phyloP scores from a whole-genome alignment of 2,113 vertebrate species.

The Python bivittatus region DNA sequence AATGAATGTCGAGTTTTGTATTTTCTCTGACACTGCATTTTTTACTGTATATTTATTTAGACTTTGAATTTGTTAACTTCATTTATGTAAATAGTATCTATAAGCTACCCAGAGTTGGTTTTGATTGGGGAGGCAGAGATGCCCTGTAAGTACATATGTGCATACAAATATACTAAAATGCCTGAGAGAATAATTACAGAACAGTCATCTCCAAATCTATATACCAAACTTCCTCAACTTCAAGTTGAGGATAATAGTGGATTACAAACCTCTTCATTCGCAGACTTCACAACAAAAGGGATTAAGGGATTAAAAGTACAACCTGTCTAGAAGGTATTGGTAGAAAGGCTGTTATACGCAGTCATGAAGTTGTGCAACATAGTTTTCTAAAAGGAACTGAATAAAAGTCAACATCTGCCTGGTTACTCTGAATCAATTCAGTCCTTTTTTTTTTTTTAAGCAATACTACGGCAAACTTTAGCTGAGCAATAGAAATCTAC shows the following conservation, averaged over 20 bases:
- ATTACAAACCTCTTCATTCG: too few relatives aligned
- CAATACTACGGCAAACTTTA: neutral
- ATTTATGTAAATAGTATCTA: neutral
- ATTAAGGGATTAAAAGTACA: too few relatives aligned
- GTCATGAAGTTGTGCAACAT: neutral
- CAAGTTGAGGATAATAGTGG: too few relatives aligned
- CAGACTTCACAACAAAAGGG: too few relatives aligned
- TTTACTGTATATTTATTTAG: neutral
- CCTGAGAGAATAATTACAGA: neutral
- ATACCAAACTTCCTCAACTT: neutral
- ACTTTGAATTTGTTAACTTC: neutral
- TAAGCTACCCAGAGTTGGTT: neutral
- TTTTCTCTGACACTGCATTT: neutral
- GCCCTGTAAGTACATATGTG: too few relatives aligned
- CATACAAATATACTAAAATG: neutral
- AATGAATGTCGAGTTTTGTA: neutral
- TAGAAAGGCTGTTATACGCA: neutral
- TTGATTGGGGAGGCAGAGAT: neutral
- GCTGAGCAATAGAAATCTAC: neutral
- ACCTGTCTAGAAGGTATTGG: too few relatives aligned
- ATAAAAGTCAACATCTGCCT: neutral
- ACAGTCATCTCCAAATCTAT: neutral
- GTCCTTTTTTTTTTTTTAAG: neutral
- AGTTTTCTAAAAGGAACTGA: neutral
- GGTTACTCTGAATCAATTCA: neutral